These are phyloP conservation scores for Pollenia labialis DNA, from an alignment of 2,888 invertebrate species.

Conservation along the genomic window DNA sequence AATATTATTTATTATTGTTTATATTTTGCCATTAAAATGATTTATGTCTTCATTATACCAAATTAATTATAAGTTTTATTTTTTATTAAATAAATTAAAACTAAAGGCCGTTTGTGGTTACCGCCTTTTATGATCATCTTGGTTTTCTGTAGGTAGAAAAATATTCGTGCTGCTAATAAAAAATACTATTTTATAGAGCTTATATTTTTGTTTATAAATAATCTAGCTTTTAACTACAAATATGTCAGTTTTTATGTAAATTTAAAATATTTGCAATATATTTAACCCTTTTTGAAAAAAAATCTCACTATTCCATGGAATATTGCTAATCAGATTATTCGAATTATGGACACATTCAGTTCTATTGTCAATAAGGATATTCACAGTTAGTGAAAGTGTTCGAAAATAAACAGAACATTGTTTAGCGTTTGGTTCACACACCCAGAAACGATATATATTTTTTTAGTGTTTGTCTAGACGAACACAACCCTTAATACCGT, in stretches of 20 bases:
- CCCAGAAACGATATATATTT: no score
- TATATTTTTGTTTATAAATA: conserved; percentile 2
- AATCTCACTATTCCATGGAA: neutral
- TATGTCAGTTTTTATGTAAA: neutral
- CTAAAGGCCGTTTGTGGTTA: conserved; percentile 20
- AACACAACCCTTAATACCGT: no score
- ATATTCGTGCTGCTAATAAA: no score
- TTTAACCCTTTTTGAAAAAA: neutral
- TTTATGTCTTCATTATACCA: conserved; percentile 24
- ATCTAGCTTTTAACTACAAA: neutral
- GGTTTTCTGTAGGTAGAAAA: neutral
- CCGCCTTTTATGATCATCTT: conserved; percentile 12
- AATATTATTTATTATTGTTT: conserved; percentile 6
- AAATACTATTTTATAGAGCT: no score
- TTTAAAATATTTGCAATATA: conserved; percentile 21
- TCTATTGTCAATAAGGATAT: neutral
- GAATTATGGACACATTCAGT: neutral
- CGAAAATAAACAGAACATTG: no score
- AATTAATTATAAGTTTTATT: neutral
- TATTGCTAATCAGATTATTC: neutral
- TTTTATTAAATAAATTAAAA: conserved; percentile 1
- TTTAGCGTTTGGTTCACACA: no score
- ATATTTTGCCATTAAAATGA: neutral
- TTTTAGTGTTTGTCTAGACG: no score
- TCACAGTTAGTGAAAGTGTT: neutral